Evolutionary conservation across 2,888 invertebrate species (phyloP).

Genomic region (Catocala fraxini): DNA sequence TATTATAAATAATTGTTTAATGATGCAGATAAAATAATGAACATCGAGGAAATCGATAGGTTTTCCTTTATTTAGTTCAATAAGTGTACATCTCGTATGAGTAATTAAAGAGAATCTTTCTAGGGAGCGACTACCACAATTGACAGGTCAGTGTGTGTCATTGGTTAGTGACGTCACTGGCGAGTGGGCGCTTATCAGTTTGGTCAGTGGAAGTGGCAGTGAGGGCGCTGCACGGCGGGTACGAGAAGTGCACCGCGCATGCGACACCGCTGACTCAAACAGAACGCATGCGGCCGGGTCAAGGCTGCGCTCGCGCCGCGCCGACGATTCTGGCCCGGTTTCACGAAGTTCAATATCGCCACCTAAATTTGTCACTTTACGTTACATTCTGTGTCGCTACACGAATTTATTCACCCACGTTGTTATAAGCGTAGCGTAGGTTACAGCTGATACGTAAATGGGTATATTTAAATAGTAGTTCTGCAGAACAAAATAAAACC

Average conservation of each 20-base stretch:
- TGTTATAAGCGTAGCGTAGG: not conserved
- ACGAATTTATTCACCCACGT: conserved; percentile 6
- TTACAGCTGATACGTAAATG: conserved; percentile 1
- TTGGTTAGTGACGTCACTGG: conserved; percentile 37
- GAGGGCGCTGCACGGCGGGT: conserved; percentile 32
- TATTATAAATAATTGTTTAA: not conserved
- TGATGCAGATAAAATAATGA: not conserved
- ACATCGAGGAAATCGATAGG: not conserved
- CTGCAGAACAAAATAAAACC: too few relatives aligned
- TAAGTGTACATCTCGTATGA: not conserved
- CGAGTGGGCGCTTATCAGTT: conserved; percentile 44
- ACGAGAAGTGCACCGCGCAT: conserved; percentile 48
- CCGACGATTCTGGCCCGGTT: conserved; percentile 70
- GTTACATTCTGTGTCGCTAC: conserved; percentile 16
- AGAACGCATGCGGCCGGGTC: conserved; percentile 63
- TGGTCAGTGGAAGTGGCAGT: conserved; percentile 34
- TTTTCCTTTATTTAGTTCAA: not conserved
- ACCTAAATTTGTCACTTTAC: conserved; percentile 48
- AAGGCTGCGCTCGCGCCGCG: conserved; percentile 65
- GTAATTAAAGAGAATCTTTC: conserved; percentile 1
- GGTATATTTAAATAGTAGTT: too few relatives aligned
- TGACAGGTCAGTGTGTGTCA: conserved; percentile 28
- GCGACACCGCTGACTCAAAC: conserved; percentile 64
- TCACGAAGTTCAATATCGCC: conserved; percentile 69
- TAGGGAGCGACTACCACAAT: conserved; percentile 5